Evolutionary conservation across 2,888 invertebrate species (phyloP).

Genomic region (Hermodice carunculata): DNA sequence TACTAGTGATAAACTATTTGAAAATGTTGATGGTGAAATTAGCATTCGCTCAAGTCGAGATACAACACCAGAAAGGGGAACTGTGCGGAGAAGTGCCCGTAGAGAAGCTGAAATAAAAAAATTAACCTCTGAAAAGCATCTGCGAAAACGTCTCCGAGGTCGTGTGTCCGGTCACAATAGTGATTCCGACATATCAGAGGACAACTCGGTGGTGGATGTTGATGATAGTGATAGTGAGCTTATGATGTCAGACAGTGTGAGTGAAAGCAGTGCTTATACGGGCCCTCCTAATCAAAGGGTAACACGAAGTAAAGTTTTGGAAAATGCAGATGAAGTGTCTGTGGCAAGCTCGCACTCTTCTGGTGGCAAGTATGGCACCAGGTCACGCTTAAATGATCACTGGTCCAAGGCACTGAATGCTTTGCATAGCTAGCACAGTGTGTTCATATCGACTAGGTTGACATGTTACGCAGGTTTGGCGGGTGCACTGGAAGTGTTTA

Average conservation of each 20-base stretch:
- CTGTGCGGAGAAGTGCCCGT: not conserved
- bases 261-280: constrained; percentile 1
- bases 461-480: no score
- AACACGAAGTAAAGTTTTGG: not conserved
- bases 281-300: not conserved
- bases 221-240: constrained; percentile 14
- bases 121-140: no score
- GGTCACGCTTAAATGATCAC: constrained; percentile 4
- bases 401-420: no score
- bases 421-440: no score
- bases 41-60: constrained; percentile 17
- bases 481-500: no score
- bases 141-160: no score
- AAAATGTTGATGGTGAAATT: constrained; percentile 15
- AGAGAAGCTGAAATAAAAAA: no score
- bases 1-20: constrained; percentile 5
- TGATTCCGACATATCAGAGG: no score
- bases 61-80: constrained; percentile 12
- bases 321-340: constrained; percentile 2
- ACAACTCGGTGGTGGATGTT: no score
- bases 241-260: not conserved
- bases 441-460: no score
- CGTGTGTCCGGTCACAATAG: no score
- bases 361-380: constrained; percentile 12
- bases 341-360: constrained; percentile 5